Evolutionary conservation across 2,888 invertebrate species (phyloP), one percentile per base, ranked within the genome.

Genomic region (Platycheirus albimanus): DNA sequence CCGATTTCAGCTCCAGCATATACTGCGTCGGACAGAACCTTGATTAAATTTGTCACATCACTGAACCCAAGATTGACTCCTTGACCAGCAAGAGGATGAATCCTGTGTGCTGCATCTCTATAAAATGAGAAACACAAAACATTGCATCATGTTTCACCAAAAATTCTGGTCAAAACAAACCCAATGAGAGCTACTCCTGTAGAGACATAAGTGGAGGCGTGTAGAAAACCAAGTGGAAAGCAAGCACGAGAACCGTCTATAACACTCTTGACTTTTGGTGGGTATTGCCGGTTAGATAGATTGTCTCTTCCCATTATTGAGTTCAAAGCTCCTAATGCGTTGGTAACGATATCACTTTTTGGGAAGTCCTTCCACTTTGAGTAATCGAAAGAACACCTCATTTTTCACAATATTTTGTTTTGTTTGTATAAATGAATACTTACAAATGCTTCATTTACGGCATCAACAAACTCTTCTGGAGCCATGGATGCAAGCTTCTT

Each of bases 41-140:
- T 91, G 0, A 94, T 93, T n/a, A 99, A 92, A 85, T 93, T 93
- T 30, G 92, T 91, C 0, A 98, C 95, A 91, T 99, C 99, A 6
- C 97, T 97, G 90, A 99, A 98, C 1, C 99, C 99, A 49, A 99
- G 92, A 92, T 99, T 99, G 0, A 99, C 97, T 6, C 99, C 99
- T 91, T 99, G 99, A 0, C 99, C 99, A 38, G 99, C 99, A 85
- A 99, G 90, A 0, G 99, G 99, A 91, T 99, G 99, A 17, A 99
- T 94, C 85, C 98, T 93, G 91, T 99, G 96, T 0, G 97, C 95
- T 45, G 97, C 96, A 90, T 97, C 97, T 0, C 96, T 96, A 87
- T 36, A 90, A 24, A 3, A 24, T 4, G 3, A 24, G 24, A 24
- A 4, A 4, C 6, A 24, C 6, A 24, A 4, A 6, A 24, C 3